Evolutionary conservation across 2,888 invertebrate species (phyloP), one percentile per base, ranked within the genome.

Genomic region (Patella ulyssiponensis): DNA sequence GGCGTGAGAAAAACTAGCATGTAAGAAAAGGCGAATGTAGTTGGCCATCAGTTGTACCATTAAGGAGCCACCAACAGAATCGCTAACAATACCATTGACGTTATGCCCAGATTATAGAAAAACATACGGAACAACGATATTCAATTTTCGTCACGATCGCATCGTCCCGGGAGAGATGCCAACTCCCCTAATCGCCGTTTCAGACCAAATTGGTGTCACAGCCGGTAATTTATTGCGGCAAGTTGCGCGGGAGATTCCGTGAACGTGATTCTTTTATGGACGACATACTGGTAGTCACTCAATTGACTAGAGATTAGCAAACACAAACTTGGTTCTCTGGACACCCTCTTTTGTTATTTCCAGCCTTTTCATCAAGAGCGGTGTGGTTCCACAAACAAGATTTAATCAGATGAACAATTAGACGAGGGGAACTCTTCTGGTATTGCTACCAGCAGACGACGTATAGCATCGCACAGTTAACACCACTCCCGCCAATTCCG

Each of bases 221-320:
- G 64, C 64, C 64, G 64, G 64, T 64, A 64, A 64, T 64, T 64
- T 20, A 64, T 64, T 64, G 64, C 64, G 64, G 20, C 23, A 23
- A 23, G 64, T 64, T 64, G 64, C 64, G 64, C 64, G 64, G 64
- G 64, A 64, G 23, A 64, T 64, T 64, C 64, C 64, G 64, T 64
- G 64, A 64, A 64, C 64, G 64, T 64, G 64, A 9, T 23, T 64
- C 23, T 23, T 23, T 23, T 23, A 23, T 7, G 23, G 64, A 64
- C 64, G 20, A 23, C 64, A 23, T 64, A 23, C 64, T 20, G 23
- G 20, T 64, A 64, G 23, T 14, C 64, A 64, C 64, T 64, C 64
- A 64, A 64, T 64, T 23, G 64, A 23, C 20, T 9, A 11, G 64
- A 64, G 64, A 64, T 64, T 23, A 64, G 64, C 64, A 64, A 64